Evolutionary conservation across 2,888 invertebrate genomes (phyloP).

Genomic region (Lepidocyrtoides sp.): DNA sequence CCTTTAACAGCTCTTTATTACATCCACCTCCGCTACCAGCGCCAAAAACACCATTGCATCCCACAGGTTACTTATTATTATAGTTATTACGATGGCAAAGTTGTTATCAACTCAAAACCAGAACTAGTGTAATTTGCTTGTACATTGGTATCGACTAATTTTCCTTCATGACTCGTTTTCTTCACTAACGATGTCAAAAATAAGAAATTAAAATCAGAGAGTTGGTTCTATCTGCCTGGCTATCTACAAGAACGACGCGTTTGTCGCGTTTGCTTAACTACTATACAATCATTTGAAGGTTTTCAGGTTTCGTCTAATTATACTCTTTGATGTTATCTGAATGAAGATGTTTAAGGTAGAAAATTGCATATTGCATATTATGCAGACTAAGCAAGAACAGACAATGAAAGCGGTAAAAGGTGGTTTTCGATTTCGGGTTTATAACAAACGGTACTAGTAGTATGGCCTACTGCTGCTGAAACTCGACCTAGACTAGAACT

Average conservation of each 20-base stretch:
- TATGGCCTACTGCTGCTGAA: not conserved
- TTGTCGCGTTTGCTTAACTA: not conserved
- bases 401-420: not conserved
- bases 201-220: slow-evolving; percentile 7
- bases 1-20: slow-evolving; percentile 26
- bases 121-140: slow-evolving; percentile 1
- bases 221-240: not conserved
- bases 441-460: not conserved
- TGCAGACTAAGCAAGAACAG: not conserved
- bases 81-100: not conserved
- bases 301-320: not conserved
- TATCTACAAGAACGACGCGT: not conserved
- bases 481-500: slow-evolving; percentile 2
- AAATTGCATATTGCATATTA: not conserved
- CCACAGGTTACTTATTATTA: not conserved
- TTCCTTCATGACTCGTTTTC: not conserved
- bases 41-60: not conserved
- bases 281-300: not conserved
- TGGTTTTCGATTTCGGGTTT: not conserved
- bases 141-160: too few species aligned
- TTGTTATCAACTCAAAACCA: not conserved
- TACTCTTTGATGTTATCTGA: not conserved
- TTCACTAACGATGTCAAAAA: not conserved
- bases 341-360: not conserved
- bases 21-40: not conserved